phyloP scores from a whole-genome alignment of 1,140 invertebrate species.

The Zaprionus davidi region DNA sequence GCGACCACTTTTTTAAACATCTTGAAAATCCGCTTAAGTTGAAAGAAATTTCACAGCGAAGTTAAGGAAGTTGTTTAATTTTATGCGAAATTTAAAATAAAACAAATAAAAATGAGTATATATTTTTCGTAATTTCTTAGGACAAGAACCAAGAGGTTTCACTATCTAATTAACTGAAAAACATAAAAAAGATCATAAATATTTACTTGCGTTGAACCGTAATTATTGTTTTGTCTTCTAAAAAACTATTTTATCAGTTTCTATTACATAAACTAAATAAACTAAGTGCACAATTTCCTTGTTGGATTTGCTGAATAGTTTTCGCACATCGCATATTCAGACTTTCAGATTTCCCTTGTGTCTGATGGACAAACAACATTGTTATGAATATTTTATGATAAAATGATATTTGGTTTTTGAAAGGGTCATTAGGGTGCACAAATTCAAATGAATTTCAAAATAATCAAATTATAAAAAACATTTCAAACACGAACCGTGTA shows the following conservation, averaged over 20 bases:
- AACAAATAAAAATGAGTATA: not conserved
- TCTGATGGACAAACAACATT: not conserved
- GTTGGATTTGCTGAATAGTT: not conserved
- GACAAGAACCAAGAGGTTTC: fast-evolving
- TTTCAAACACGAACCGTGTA: not conserved
- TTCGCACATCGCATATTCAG: not conserved
- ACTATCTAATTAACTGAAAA: not conserved
- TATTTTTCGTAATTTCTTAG: not conserved
- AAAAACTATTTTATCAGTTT: not conserved
- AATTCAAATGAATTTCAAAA: not conserved
- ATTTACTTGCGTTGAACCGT: not conserved
- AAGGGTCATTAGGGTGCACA: conserved; percentile 6
- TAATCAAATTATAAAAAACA: conserved; percentile 11
- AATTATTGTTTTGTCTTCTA: not conserved
- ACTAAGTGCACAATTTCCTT: not conserved
- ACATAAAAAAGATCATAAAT: not conserved
- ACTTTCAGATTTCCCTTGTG: not conserved
- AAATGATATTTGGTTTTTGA: conserved; percentile 2
- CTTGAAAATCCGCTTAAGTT: conserved; percentile 4
- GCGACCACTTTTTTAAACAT: not conserved
- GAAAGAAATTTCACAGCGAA: not conserved
- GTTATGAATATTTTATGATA: not conserved
- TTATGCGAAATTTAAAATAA: conserved; percentile 4
- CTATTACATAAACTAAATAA: not conserved
- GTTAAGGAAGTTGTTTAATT: conserved; percentile 10